Evolutionary conservation across 2,797 vertebrate species (phyloP).

Genomic region (Galago senegalensis): DNA sequence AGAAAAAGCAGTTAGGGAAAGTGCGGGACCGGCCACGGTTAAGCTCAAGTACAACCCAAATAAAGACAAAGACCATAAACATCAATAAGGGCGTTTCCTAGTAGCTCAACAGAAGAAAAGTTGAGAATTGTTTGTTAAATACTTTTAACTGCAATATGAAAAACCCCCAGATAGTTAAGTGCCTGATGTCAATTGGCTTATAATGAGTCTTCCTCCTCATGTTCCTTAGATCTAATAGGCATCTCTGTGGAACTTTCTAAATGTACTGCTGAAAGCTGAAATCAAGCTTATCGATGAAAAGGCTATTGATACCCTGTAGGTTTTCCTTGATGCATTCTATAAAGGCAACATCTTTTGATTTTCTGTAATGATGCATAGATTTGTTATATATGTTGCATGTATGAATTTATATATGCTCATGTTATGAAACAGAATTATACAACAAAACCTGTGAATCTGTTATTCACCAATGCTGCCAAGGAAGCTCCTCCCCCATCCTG

Average conservation of each 20-base stretch:
- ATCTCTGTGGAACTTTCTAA: slow-evolving; percentile 27
- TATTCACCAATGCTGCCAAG: neutral
- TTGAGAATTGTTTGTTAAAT: slow-evolving; percentile 45
- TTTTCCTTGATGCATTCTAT: neutral
- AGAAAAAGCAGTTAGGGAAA: slow-evolving; percentile 43
- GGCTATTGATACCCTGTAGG: neutral
- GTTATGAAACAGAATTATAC: neutral
- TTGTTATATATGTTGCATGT: neutral
- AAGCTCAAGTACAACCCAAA: slow-evolving; percentile 68
- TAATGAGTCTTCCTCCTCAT: neutral
- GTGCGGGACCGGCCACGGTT: slow-evolving; percentile 27
- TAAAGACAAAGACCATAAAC: slow-evolving; percentile 18
- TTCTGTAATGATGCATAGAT: neutral
- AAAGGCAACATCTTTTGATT: neutral
- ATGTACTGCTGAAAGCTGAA: neutral
- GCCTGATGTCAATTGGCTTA: neutral
- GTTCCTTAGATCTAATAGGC: neutral
- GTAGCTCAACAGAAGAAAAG: neutral
- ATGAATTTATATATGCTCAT: neutral
- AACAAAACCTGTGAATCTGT: neutral
- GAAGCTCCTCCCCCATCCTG: neutral
- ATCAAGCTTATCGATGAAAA: neutral
- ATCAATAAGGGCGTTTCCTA: slow-evolving; percentile 20
- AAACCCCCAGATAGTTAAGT: neutral
- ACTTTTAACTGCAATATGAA: slow-evolving; percentile 12